These are phyloP conservation scores for Nematostella vectensis DNA, from an alignment of 92 coral and sea anemone genomes.

Conservation along the genomic window DNA sequence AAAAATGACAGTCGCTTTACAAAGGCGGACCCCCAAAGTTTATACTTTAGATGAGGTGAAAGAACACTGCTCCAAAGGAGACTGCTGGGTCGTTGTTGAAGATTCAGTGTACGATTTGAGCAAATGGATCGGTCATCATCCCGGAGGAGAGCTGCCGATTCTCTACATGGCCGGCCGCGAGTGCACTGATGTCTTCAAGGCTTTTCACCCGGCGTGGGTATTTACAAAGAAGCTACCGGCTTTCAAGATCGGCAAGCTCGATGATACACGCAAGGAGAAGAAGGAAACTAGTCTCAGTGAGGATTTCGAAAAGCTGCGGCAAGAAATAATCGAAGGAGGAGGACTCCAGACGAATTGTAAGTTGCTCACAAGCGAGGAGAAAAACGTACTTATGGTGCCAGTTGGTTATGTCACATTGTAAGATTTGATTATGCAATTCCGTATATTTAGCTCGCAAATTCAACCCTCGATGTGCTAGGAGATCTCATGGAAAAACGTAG, in stretches of 20 bases:
- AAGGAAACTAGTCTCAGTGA: conserved; percentile 50
- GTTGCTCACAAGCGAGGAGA: conserved; percentile 18
- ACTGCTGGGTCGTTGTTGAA: conserved; percentile 85
- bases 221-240: conserved; percentile 66
- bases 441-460: neutral
- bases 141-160: conserved; percentile 92
- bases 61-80: conserved; percentile 62
- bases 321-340: conserved; percentile 69
- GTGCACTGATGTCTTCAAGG: conserved; percentile 90
- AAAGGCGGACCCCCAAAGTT: conserved; percentile 19
- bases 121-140: conserved; percentile 86
- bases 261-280: conserved; percentile 10
- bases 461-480: too few relatives aligned
- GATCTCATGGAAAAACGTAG: too few relatives aligned
- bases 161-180: conserved; percentile 96
- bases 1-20: conserved; percentile 6
- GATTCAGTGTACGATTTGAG: conserved; percentile 79
- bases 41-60: conserved; percentile 74
- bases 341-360: conserved; percentile 86
- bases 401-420: neutral
- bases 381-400: neutral
- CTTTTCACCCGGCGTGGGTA: conserved; percentile 88
- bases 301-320: conserved; percentile 71
- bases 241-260: conserved; percentile 74
- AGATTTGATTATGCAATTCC: neutral